Conservation (phyloP, 2,797 vertebrate genomes). For the Sternarchorhynchus goeldii region DNA sequence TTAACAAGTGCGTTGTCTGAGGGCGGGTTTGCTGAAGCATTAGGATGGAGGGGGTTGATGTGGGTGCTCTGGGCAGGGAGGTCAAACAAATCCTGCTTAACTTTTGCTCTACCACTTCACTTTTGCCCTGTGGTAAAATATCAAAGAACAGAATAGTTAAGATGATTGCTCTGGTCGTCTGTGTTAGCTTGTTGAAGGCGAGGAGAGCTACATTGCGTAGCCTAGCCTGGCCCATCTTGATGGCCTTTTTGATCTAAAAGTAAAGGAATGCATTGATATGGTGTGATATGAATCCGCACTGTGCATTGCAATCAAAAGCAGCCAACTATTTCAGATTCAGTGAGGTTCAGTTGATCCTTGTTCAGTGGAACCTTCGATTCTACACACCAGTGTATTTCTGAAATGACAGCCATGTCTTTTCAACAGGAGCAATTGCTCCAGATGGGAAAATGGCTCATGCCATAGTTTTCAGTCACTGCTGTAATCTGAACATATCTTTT, state of each 20-base stretch:
- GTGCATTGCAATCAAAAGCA: constrained; percentile 72
- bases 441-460: constrained; percentile 4
- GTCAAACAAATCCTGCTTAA: background rate
- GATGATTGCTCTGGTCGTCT: constrained; percentile 59
- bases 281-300: constrained; percentile 60
- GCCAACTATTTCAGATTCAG: constrained; percentile 72
- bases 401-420: constrained; percentile 33
- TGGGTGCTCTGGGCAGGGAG: background rate
- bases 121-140: constrained; percentile 54
- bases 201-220: background rate
- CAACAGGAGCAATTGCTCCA: constrained; percentile 19
- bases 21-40: background rate
- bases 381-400: constrained; percentile 37
- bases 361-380: constrained; percentile 42
- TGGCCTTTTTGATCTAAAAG: constrained; percentile 70
- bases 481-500: constrained; percentile 12
- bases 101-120: constrained; percentile 19
- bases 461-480: constrained; percentile 25
- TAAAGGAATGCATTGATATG: constrained; percentile 49
- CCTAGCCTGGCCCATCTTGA: constrained; percentile 57
- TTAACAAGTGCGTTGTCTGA: background rate
- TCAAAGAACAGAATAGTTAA: constrained; percentile 75
- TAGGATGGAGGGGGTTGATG: background rate
- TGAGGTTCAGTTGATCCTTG: constrained; percentile 59
- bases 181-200: background rate